Conservation (phyloP, 2,113 vertebrate genomes). For the Leuciscus idus region DNA sequence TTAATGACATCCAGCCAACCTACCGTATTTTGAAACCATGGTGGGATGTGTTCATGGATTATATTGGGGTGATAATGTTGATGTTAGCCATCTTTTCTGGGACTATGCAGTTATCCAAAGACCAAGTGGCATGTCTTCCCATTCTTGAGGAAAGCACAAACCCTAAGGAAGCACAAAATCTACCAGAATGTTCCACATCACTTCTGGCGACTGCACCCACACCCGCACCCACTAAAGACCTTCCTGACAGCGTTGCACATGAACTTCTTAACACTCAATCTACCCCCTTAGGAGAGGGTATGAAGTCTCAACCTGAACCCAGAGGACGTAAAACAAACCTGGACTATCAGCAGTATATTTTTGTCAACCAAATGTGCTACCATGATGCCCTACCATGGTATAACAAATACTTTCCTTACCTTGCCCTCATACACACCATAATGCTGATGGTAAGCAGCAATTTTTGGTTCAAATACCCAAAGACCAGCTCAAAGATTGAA, state of each 20-base stretch:
- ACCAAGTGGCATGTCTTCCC: slow-evolving; percentile 96
- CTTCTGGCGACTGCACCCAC: slow-evolving; percentile 55
- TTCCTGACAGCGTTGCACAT: slow-evolving; percentile 58
- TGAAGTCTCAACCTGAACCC: slow-evolving; percentile 72
- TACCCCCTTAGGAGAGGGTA: slow-evolving; percentile 53
- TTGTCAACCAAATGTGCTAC: slow-evolving; percentile 99
- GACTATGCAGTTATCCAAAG: slow-evolving; percentile 99
- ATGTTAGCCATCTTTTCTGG: slow-evolving; percentile 98
- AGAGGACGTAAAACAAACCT: slow-evolving; percentile 88
- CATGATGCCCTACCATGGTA: slow-evolving; percentile 97
- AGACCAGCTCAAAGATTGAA: slow-evolving; percentile 98
- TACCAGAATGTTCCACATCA: slow-evolving; percentile 28
- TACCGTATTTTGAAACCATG: slow-evolving; percentile 99
- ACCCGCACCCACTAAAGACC: slow-evolving; percentile 62
- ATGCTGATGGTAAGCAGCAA: slow-evolving; percentile 99
- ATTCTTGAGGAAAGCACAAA: slow-evolving; percentile 73
- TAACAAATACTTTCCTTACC: slow-evolving; percentile 97
- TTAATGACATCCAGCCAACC: slow-evolving; percentile 96
- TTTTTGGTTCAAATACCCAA: slow-evolving; percentile 99
- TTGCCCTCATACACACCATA: slow-evolving; percentile 94
- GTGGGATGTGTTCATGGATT: slow-evolving; percentile 99
- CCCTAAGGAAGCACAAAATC: slow-evolving; percentile 18
- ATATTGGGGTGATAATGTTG: slow-evolving; percentile 94
- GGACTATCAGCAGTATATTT: slow-evolving; percentile 96
- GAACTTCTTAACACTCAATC: slow-evolving; percentile 59